Conservation (phyloP, 2,888 invertebrate species). For the Lepetodrilus schrolli region DNA sequence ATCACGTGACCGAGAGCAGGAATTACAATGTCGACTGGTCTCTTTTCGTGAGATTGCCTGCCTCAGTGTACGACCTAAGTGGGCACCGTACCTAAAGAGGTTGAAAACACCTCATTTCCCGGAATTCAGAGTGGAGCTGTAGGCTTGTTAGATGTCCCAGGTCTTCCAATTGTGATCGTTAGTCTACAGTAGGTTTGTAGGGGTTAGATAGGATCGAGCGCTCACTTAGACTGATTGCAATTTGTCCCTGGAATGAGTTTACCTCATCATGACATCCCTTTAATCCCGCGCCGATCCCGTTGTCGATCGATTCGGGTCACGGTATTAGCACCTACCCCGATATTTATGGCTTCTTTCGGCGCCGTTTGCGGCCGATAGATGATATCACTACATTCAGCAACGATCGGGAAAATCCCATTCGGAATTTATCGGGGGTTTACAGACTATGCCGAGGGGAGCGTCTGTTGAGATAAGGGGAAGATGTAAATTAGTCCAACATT, state of each 20-base stretch:
- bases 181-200: neutral
- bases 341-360: conserved; percentile 28
- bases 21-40: no score
- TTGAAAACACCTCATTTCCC: neutral
- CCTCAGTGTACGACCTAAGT: neutral
- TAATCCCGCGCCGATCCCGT: neutral
- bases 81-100: neutral
- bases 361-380: conserved; percentile 13
- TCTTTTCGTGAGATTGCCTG: neutral
- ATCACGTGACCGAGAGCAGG: no score
- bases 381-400: neutral
- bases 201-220: neutral
- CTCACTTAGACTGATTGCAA: conserved; percentile 25
- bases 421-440: conserved; percentile 23
- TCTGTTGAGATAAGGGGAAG: neutral
- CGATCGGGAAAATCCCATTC: neutral
- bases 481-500: conserved; percentile 27
- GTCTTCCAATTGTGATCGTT: neutral
- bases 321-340: conserved; percentile 26
- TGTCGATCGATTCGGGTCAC: conserved; percentile 12
- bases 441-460: neutral
- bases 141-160: neutral
- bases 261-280: conserved; percentile 4
- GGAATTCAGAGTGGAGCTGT: neutral
- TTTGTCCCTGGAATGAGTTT: conserved; percentile 7